phyloP scores from a whole-genome alignment of 2,888 invertebrate genomes.

The Danaus chrysippus region DNA sequence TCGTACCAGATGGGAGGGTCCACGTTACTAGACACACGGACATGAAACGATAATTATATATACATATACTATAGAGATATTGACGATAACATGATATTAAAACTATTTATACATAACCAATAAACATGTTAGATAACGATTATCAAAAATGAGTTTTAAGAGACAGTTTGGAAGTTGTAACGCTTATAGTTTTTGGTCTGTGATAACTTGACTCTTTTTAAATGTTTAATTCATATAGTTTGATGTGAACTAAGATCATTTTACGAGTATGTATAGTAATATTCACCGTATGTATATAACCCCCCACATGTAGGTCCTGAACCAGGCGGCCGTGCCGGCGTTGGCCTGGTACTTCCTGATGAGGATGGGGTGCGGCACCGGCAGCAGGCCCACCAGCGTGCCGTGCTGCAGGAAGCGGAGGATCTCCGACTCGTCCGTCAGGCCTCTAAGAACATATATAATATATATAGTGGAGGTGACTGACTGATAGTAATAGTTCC shows the following conservation, averaged over 20 bases:
- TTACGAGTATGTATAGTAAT: not conserved
- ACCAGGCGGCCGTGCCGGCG: slow-evolving; percentile 99
- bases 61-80: too few species aligned
- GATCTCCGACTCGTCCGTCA: slow-evolving; percentile 99
- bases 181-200: too few species aligned
- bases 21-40: slow-evolving; percentile 85
- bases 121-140: too few species aligned
- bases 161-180: too few species aligned
- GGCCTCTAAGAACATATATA: slow-evolving; percentile 81
- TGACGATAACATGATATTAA: too few species aligned
- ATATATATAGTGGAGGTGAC: not conserved
- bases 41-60: too few species aligned
- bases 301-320: slow-evolving; percentile 99
- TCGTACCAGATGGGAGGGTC: slow-evolving; percentile 99
- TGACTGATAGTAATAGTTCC: not conserved
- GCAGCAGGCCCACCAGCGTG: slow-evolving; percentile 96
- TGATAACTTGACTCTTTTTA: too few species aligned
- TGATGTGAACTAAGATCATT: too few species aligned
- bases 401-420: slow-evolving; percentile 99
- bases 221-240: too few species aligned
- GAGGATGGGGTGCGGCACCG: slow-evolving; percentile 99
- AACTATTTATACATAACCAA: too few species aligned
- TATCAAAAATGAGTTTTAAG: too few species aligned
- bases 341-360: slow-evolving; percentile 99
- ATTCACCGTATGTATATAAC: slow-evolving; percentile 95